Conservation (phyloP, 2,888 invertebrate species). For the Tethea ocularis region DNA sequence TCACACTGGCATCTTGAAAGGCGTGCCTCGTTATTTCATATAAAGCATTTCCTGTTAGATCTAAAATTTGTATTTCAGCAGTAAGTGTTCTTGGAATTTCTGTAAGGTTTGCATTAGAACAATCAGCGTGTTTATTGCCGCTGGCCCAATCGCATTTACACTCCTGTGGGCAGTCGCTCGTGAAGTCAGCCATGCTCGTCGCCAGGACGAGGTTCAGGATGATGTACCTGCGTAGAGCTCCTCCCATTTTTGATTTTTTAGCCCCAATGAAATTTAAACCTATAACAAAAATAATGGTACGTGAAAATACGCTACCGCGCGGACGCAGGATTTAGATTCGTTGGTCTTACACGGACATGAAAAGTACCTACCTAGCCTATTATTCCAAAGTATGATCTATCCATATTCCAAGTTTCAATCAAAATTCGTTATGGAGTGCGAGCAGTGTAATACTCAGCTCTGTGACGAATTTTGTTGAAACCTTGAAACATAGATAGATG, state of each 20-base stretch:
- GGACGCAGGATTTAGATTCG: no score
- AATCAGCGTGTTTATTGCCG: constrained; percentile 93
- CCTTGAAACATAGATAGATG: no score
- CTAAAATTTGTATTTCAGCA: constrained; percentile 88
- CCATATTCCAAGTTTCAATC: no score
- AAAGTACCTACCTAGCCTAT: no score
- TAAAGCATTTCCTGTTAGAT: constrained; percentile 88
- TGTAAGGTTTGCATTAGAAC: constrained; percentile 86
- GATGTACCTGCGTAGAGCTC: constrained; percentile 48
- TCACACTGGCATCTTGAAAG: constrained; percentile 87
- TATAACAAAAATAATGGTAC: constrained; percentile 62
- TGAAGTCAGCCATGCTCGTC: constrained; percentile 75
- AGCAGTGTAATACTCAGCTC: no score
- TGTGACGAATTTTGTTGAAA: no score
- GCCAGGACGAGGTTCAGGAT: constrained; percentile 52
- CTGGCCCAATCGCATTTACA: constrained; percentile 94
- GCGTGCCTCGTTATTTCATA: constrained; percentile 86
- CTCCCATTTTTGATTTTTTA: constrained; percentile 56
- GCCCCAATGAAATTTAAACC: constrained; percentile 39
- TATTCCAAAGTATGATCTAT: no score
- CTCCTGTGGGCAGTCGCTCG: constrained; percentile 84
- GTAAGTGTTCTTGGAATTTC: constrained; percentile 89
- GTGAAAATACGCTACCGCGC: no score
- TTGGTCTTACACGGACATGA: no score
- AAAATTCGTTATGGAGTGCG: no score